Percentiles rank a stretch among this genome's conserved stretches.
Conservation (phyloP, 2,888 invertebrate species). For the Gortyna flavago region DNA sequence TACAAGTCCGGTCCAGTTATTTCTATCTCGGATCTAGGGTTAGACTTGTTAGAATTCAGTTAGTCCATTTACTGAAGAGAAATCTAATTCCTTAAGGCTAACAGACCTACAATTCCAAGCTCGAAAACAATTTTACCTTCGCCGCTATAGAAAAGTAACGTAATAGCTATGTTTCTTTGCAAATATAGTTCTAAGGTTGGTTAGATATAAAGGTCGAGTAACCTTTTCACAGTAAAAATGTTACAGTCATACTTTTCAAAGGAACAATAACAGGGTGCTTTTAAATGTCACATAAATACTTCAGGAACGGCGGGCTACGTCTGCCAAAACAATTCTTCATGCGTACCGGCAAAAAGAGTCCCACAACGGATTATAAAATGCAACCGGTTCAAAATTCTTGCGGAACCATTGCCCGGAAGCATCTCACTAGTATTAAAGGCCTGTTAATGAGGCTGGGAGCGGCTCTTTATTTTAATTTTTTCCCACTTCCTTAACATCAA, state of each 20-base stretch:
- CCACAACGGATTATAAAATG: slow-evolving; percentile 65
- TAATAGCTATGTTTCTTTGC: slow-evolving; percentile 3
- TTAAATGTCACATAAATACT: slow-evolving; percentile 41
- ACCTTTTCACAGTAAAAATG: slow-evolving; percentile 18
- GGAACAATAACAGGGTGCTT: slow-evolving; percentile 36
- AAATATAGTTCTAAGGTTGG: slow-evolving; percentile 18
- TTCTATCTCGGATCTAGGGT: slow-evolving; percentile 40
- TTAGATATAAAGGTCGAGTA: not conserved
- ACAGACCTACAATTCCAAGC: slow-evolving; percentile 19
- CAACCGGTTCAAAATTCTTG: slow-evolving; percentile 71
- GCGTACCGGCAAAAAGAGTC: slow-evolving; percentile 20
- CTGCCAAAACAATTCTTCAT: slow-evolving; percentile 42
- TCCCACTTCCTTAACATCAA: slow-evolving; percentile 86
- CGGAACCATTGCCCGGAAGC: slow-evolving; percentile 76
- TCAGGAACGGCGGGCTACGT: slow-evolving; percentile 7
- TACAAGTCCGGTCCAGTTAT: slow-evolving; percentile 46
- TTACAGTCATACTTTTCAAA: slow-evolving; percentile 7
- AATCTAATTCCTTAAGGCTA: slow-evolving; percentile 32
- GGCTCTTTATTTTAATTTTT: slow-evolving; percentile 83
- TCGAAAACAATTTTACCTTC: slow-evolving; percentile 26
- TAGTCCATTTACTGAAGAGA: slow-evolving; percentile 22
- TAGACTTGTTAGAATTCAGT: slow-evolving; percentile 42
- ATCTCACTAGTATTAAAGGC: slow-evolving; percentile 82
- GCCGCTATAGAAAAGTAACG: slow-evolving; percentile 17
- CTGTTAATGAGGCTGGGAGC: slow-evolving; percentile 85